phyloP scores from a whole-genome alignment of 2,797 vertebrate species.

The Lagodon rhomboides region DNA sequence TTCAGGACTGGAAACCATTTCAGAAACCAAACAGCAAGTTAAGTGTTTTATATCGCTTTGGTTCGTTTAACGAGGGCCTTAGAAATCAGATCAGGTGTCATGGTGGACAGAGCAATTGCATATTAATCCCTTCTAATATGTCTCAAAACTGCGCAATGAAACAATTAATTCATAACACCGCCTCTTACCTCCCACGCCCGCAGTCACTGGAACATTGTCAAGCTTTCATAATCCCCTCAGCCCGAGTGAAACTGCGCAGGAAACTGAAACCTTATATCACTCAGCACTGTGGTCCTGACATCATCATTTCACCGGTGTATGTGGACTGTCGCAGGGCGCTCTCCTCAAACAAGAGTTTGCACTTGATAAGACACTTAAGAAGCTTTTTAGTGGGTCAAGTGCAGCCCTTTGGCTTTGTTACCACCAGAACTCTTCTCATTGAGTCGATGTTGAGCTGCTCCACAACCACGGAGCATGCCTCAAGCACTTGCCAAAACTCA shows the following conservation, averaged over 20 bases:
- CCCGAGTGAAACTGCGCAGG: slow-evolving; percentile 49
- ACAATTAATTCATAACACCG: slow-evolving; percentile 62
- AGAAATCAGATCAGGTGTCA: slow-evolving; percentile 78
- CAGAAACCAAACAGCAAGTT: slow-evolving; percentile 72
- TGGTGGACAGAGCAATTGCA: slow-evolving; percentile 59
- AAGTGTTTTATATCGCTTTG: slow-evolving; percentile 76
- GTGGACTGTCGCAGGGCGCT: slow-evolving; percentile 17
- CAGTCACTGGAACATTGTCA: slow-evolving; percentile 54
- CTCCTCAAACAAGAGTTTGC: slow-evolving; percentile 59
- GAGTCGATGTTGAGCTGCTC: slow-evolving; percentile 38
- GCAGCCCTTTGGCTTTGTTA: slow-evolving; percentile 63
- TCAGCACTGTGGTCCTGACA: slow-evolving; percentile 57
- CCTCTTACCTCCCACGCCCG: slow-evolving; percentile 46
- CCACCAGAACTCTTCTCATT: slow-evolving; percentile 42
- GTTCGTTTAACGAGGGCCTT: slow-evolving; percentile 65
- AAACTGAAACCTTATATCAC: slow-evolving; percentile 63
- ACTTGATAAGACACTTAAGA: slow-evolving; percentile 76
- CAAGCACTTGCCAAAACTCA: slow-evolving; percentile 44
- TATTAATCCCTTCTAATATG: slow-evolving; percentile 76
- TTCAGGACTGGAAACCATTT: slow-evolving; percentile 84
- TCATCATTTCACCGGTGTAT: slow-evolving; percentile 55
- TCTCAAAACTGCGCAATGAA: slow-evolving; percentile 70
- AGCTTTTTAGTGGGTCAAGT: slow-evolving; percentile 75
- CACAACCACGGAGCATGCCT: slow-evolving; percentile 38
- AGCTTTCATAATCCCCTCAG: slow-evolving; percentile 52